Evolutionary conservation across 2,888 invertebrate genomes (phyloP).

Genomic region (Papilio demoleus): DNA sequence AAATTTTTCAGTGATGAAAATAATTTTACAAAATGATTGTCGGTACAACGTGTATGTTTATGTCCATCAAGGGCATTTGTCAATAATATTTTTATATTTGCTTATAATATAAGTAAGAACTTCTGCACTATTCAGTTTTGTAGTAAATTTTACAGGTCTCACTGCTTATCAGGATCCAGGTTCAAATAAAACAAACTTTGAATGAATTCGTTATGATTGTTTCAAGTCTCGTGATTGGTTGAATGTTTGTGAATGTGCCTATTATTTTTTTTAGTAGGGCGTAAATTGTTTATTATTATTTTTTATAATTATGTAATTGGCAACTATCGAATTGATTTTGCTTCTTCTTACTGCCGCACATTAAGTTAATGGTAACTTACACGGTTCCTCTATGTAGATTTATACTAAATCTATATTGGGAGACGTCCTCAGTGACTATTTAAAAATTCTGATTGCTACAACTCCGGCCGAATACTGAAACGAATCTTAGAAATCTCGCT

Average conservation of each 20-base stretch:
- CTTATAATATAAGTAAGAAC: constrained; percentile 52
- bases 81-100: background rate
- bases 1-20: too few species aligned
- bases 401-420: background rate
- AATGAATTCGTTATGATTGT: constrained; percentile 54
- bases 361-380: background rate
- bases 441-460: background rate
- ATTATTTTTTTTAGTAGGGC: constrained; percentile 51
- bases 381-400: background rate
- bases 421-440: background rate
- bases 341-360: constrained; percentile 44
- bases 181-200: constrained; percentile 60
- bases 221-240: constrained; percentile 66
- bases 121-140: constrained; percentile 78
- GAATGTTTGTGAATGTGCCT: constrained; percentile 58
- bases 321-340: constrained; percentile 46
- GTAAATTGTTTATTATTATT: constrained; percentile 46
- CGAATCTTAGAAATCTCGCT: too few species aligned
- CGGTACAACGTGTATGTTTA: too few species aligned
- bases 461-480: too few species aligned
- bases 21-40: too few species aligned
- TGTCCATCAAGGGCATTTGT: too few species aligned
- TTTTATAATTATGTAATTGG: constrained; percentile 58
- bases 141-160: constrained; percentile 83
- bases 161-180: constrained; percentile 81